Base-by-base conservation (phyloP, 2,797 vertebrate species). In the Leptoclinus maculatus region DNA sequence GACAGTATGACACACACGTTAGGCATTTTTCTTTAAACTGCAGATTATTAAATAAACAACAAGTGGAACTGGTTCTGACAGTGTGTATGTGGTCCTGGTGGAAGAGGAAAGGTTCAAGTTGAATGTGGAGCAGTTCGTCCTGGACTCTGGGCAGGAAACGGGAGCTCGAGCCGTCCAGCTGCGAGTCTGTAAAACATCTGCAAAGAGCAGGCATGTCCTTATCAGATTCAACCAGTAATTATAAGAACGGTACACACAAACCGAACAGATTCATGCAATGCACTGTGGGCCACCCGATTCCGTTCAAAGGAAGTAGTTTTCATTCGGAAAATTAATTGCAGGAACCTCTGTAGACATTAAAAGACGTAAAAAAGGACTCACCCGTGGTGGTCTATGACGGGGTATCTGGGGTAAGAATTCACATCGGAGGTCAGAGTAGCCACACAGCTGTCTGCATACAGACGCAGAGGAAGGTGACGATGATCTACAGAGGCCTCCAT, bases 101-200 rank as follows among this genome's bases (percentile, higher is more conserved):
- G 83, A 89, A 90, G 74, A 88, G 71, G 54, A 92, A 89, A 21
- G 86, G 60, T 10, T 89, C 38, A 2, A 91, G 79, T 14, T 83
- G 85, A 74, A 90, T 87, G 39, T 75, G 87, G 43, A 91, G 85
- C 56, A 78, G 29, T 3, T 79, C 5, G 53, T 87, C 67, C 25
- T 66, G 71, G 45, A 87, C 41, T 17, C 85, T 64, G 45, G 80
- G 86, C 70, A 90, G 88, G 83, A 92, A 92, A 62, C 74, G 38
- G 34, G 90, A 92, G 32, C 76, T 45, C 9, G 87, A 90, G 76
- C 66, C 65, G 3, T 77, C 83, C 82, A 85, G 74, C 83, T 78
- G 83, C 57, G 88, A 89, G 76, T 91, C 92, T 73, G 78, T 71
- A 25, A 91, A 88, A 87, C 91, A 93, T 88, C 91, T 90, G 85